Percentiles rank a stretch among this genome's conserved stretches.
phyloP scores from a whole-genome alignment of 2,113 vertebrate species.

The Corvus cornix region DNA sequence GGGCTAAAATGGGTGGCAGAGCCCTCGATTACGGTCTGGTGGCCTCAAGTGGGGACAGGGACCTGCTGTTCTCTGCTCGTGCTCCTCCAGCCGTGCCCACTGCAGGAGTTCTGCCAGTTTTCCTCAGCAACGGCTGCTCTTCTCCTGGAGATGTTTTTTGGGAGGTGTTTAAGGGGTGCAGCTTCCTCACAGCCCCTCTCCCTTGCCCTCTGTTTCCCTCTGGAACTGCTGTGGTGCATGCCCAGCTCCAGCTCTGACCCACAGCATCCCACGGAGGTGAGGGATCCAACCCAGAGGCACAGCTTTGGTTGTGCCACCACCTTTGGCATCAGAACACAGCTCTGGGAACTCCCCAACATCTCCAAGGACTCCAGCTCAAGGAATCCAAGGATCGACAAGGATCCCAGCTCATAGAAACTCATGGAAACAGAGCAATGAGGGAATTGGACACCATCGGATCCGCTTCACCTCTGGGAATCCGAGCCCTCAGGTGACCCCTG shows the following conservation, averaged over 20 bases:
- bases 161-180: background rate
- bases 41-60: background rate
- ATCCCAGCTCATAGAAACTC: background rate
- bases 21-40: background rate
- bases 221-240: rapidly evolving
- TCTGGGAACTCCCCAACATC: rapidly evolving
- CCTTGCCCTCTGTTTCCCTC: background rate
- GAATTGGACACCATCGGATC: rapidly evolving
- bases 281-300: background rate
- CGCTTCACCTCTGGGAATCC: background rate
- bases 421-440: background rate
- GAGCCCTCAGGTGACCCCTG: background rate
- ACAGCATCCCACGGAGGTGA: rapidly evolving
- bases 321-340: background rate
- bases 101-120: background rate
- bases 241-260: background rate
- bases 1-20: background rate
- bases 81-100: background rate
- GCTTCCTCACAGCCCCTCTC: background rate
- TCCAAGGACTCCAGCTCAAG: background rate
- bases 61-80: background rate
- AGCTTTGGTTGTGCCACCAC: background rate
- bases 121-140: background rate
- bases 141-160: background rate
- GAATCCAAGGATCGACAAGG: background rate